Evolutionary conservation across 2,888 invertebrate species (phyloP).

Genomic region (Tethea ocularis): DNA sequence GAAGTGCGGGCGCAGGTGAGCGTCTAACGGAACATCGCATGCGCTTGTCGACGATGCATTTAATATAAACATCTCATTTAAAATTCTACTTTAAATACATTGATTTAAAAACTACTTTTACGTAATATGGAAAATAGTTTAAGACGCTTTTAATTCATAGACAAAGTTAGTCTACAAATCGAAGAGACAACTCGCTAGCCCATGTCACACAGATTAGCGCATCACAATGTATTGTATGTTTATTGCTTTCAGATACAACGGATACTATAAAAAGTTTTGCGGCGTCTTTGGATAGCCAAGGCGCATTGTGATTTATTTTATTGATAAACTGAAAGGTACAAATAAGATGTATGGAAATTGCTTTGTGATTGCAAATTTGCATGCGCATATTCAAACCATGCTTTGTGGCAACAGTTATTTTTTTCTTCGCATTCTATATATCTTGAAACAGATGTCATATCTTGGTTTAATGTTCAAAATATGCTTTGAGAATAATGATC

Average conservation of each 20-base stretch:
- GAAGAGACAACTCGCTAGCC: slow-evolving; percentile 61
- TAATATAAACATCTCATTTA: slow-evolving; percentile 47
- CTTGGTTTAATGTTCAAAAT: slow-evolving; percentile 28
- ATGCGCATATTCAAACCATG: slow-evolving; percentile 21
- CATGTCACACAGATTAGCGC: slow-evolving; percentile 69
- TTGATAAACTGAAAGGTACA: slow-evolving; percentile 61
- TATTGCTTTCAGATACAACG: slow-evolving; percentile 59
- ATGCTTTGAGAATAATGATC: not conserved
- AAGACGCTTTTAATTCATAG: slow-evolving; percentile 55
- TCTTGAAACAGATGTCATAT: slow-evolving; percentile 24
- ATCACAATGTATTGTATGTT: slow-evolving; percentile 68
- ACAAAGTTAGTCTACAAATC: slow-evolving; percentile 60
- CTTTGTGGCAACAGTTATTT: slow-evolving; percentile 23
- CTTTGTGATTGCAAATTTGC: slow-evolving; percentile 43
- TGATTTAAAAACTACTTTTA: slow-evolving; percentile 50
- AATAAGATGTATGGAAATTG: slow-evolving; percentile 55
- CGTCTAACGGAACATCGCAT: slow-evolving; percentile 74
- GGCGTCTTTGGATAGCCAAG: slow-evolving; percentile 44
- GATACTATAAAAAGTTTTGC: slow-evolving; percentile 58
- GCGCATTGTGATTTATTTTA: slow-evolving; percentile 55
- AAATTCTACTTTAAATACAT: slow-evolving; percentile 58
- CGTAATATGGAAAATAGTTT: slow-evolving; percentile 22
- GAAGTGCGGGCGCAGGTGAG: slow-evolving; percentile 80
- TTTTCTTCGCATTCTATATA: slow-evolving; percentile 23
- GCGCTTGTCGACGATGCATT: slow-evolving; percentile 66